phyloP scores from a whole-genome alignment of 2,797 vertebrate genomes.

The Setipinna tenuifilis region DNA sequence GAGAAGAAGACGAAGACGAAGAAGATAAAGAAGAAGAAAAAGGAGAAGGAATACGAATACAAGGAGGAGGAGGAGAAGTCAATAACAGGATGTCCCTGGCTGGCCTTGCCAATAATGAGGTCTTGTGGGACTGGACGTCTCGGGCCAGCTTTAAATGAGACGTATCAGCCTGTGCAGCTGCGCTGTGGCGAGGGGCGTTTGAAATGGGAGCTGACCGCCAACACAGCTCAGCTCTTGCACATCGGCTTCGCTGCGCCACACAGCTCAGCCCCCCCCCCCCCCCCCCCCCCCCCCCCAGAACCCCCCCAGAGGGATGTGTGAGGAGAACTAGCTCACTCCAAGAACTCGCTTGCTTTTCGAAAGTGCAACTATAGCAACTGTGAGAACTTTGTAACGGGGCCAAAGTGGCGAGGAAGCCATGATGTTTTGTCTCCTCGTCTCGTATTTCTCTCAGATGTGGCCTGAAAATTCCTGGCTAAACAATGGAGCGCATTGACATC shows the following conservation, averaged over 20 bases:
- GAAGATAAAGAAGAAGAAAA: background rate
- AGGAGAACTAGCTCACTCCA: slow-evolving; percentile 20
- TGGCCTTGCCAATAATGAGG: slow-evolving; percentile 20
- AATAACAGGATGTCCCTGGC: slow-evolving; percentile 16
- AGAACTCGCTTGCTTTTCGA: slow-evolving; percentile 41
- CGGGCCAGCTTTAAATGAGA: slow-evolving; percentile 15
- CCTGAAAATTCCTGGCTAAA: background rate
- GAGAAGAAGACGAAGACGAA: background rate
- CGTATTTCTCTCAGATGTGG: slow-evolving; percentile 1
- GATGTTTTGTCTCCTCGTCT: background rate
- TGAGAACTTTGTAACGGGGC: slow-evolving; percentile 62
- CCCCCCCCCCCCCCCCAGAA: too few species aligned
- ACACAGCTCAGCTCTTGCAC: background rate
- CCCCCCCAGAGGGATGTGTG: too few species aligned
- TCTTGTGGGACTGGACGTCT: slow-evolving; percentile 24
- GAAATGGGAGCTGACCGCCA: background rate
- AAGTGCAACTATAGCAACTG: slow-evolving; percentile 68
- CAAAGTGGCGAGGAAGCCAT: slow-evolving; percentile 28
- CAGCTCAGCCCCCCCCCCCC: slow-evolving; percentile 28
- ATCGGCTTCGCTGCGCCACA: slow-evolving; percentile 1
- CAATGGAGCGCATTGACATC: background rate
- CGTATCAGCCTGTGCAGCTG: slow-evolving; percentile 29
- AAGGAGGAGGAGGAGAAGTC: slow-evolving; percentile 15
- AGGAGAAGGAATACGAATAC: background rate
- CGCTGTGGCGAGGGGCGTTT: slow-evolving; percentile 12